Evolutionary conservation across 2,113 vertebrate species (phyloP), one percentile per base, ranked within the genome.

Genomic region (Gopherus evgoodei): DNA sequence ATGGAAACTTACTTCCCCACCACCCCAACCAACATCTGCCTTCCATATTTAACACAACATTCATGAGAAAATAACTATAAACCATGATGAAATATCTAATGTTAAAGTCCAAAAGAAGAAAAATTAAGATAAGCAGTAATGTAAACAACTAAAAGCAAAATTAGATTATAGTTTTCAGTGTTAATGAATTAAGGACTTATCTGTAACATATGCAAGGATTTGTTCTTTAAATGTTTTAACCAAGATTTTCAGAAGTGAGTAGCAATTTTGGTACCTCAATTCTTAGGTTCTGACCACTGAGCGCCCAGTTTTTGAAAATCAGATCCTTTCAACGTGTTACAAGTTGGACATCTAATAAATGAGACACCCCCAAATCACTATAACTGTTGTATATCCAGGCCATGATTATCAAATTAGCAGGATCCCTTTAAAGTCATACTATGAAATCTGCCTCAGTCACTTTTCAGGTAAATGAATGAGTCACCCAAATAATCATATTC

Each of bases 381-480:
- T 31, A 29, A 9, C 0, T 16, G 83, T 76, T 84, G 9, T 44
- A n/a, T 42, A 86, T 24, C 75, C 24, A 52, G 47, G 29, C 8
- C 49, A 53, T 52, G 25, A 8, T 79, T 90, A 81, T 91, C 59
- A 93, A 92, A 54, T 5, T 83, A 25, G 0, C 50, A 87, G 25
- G 62, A 81, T 50, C 90, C 72, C 42, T 89, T 0, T 76, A 17
- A 86, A 86, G 29, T 56, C 44, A 75, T 14, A 79, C 19, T 86
- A 49, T 1, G 1, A 79, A 95, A 91, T 5, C 57, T 87, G 29
- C 69, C 52, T 59, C 50, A 54, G 54, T 8, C 42, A 2, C 4
- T 47, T 94, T 91, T 84, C 89, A 53, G 89, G 72, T 88, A 93
- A 93, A 90, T 53, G 94, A 24, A 29, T 95, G 81, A 96, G 81